A percentile compares a stretch with the other conserved stretches of the same genome.
Conservation (phyloP, 2,888 invertebrate genomes). For the Pachymerium ferrugineum region DNA sequence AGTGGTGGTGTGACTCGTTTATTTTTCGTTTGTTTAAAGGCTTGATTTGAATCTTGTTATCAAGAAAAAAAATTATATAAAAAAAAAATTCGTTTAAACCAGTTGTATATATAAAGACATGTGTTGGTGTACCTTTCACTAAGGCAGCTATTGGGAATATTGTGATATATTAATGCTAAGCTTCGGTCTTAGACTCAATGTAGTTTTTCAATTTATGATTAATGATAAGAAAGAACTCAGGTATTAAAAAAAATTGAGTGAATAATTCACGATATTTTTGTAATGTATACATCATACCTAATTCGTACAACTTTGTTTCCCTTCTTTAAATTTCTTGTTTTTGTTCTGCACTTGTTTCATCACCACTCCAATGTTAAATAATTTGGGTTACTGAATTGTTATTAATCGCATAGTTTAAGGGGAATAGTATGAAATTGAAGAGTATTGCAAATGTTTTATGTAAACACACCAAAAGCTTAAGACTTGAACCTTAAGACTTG, state of each 20-base stretch:
- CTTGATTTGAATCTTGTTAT: too few relatives aligned
- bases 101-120: neutral
- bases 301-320: neutral
- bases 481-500: too few relatives aligned
- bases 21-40: neutral
- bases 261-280: neutral
- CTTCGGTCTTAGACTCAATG: neutral
- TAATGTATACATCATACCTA: neutral
- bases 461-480: neutral
- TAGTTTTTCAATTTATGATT: slow-evolving; percentile 3
- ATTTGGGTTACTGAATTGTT: neutral
- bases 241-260: neutral
- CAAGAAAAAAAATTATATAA: too few relatives aligned
- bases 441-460: neutral
- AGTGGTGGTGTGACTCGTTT: slow-evolving; percentile 6
- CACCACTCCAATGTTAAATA: neutral
- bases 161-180: neutral
- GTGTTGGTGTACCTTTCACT: neutral
- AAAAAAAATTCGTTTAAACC: too few relatives aligned
- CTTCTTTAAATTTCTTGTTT: too few relatives aligned
- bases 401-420: neutral
- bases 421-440: neutral
- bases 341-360: neutral
- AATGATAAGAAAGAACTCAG: neutral
- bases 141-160: slow-evolving; percentile 9